Evolutionary conservation across 2,113 vertebrate genomes (phyloP).

Genomic region (Theristicus caerulescens): DNA sequence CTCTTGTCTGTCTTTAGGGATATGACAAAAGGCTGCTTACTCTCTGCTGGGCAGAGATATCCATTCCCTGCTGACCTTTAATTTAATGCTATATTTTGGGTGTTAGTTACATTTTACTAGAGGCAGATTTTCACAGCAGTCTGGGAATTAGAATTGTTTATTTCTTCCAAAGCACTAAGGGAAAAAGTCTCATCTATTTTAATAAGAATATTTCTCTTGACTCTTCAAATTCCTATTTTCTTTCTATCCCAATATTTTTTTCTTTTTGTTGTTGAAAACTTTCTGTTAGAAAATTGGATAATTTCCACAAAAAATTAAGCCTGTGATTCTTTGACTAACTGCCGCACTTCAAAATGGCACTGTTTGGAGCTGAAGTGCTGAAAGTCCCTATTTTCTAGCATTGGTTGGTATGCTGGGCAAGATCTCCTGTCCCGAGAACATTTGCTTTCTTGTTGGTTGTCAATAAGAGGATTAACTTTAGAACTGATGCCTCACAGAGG

Average conservation of each 20-base stretch:
- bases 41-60: constrained; percentile 17
- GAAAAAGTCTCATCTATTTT: neutral
- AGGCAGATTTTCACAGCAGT: constrained; percentile 4
- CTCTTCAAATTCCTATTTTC: neutral
- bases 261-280: neutral
- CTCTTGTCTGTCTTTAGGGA: neutral
- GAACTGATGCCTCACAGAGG: neutral
- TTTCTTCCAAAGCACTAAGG: neutral
- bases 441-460: neutral
- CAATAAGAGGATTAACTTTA: neutral
- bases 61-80: constrained; percentile 32
- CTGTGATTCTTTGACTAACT: neutral
- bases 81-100: constrained; percentile 20
- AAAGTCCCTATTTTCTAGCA: neutral
- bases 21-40: neutral
- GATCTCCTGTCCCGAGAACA: neutral
- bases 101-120: neutral
- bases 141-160: constrained; percentile 29
- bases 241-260: neutral
- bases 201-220: neutral
- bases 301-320: neutral
- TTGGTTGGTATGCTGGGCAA: neutral
- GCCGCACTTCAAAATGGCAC: neutral
- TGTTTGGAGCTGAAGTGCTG: neutral
- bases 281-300: neutral